Conservation (phyloP, 35 echinoderm and acorn worm species). For the Anneissia japonica region DNA sequence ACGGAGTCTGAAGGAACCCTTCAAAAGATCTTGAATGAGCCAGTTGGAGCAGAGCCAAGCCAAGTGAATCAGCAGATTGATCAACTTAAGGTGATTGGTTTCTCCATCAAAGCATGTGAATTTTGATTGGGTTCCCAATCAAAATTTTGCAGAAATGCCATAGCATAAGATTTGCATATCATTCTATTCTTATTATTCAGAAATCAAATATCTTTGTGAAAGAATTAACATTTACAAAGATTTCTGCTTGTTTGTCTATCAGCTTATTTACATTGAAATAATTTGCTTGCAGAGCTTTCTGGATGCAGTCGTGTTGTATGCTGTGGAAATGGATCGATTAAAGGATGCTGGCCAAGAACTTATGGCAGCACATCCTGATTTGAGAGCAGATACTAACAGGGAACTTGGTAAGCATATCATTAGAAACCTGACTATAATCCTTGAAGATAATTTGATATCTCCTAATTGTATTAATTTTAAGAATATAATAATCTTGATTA, state of each 20-base stretch:
- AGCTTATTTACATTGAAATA: too few relatives aligned
- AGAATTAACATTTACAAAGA: background rate
- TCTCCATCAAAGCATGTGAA: too few relatives aligned
- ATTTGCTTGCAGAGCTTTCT: slow-evolving; percentile 48
- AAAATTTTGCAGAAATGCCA: background rate
- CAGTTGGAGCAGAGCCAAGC: slow-evolving; percentile 58
- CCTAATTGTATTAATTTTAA: background rate
- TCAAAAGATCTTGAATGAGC: slow-evolving; percentile 51
- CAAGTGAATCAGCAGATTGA: slow-evolving; percentile 85
- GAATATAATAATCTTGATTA: background rate
- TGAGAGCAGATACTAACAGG: slow-evolving; percentile 41
- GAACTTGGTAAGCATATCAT: slow-evolving; percentile 45
- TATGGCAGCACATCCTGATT: slow-evolving; percentile 61
- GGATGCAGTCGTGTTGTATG: slow-evolving; percentile 65
- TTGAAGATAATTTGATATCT: too few relatives aligned
- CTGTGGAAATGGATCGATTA: slow-evolving; percentile 67
- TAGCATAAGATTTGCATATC: background rate
- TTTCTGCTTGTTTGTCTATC: background rate
- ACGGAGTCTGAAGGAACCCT: slow-evolving; percentile 47
- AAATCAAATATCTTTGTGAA: background rate
- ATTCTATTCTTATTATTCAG: background rate
- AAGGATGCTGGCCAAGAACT: slow-evolving; percentile 62
- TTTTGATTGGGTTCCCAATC: too few relatives aligned
- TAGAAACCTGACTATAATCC: too few relatives aligned
- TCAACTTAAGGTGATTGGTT: slow-evolving; percentile 73